Evolutionary conservation across 2,113 vertebrate species (phyloP), one percentile per base, ranked within the genome.

Genomic region (Oryzias melastigma): DNA sequence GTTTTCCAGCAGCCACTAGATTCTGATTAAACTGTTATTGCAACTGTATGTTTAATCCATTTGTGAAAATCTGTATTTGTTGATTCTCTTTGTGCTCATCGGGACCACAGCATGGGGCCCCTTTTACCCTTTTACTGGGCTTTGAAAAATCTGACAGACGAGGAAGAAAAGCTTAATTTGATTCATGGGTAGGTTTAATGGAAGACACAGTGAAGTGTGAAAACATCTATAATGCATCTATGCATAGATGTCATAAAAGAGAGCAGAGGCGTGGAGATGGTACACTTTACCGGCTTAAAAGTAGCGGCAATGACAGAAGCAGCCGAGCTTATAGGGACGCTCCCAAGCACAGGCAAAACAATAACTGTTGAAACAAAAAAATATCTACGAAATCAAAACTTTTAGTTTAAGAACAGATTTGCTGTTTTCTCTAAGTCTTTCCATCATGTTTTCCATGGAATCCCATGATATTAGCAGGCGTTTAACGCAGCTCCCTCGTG

Each of bases 111-210:
- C 60, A 50, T 3, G 1, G 45, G 58, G 44, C 45, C 1, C 22
- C 22, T 22, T 22, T n/a, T 19, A 46, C 1, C 5, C 41, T 47
- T 52, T 70, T 58, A 55, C 68, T 74, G 66, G 48, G 52, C 61
- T 80, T 58, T 49, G 51, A 24, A 63, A 66, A 62, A 66, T 62
- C 51, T 57, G 75, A 72, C 71, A 73, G 73, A 27, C 4, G 52
- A 71, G 65, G 66, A 63, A 68, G 65, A 79, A 83, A 78, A 78
- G 81, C 82, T 71, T 86, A 84, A 91, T 91, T 91, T 91, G 82
- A 89, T 89, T 89, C 88, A 86, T 86, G 84, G 88, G 78, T 85
- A 83, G 79, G 85, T 90, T 87, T 90, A 89, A 91, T 89, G 73
- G 83, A 75, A 83, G 85, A 84, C 85, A 87, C 81, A 69, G 58